A percentile compares a stretch with the other conserved stretches of the same genome.
Evolutionary conservation across 2,888 invertebrate species (phyloP).

Genomic region (Diloba caeruleocephala): DNA sequence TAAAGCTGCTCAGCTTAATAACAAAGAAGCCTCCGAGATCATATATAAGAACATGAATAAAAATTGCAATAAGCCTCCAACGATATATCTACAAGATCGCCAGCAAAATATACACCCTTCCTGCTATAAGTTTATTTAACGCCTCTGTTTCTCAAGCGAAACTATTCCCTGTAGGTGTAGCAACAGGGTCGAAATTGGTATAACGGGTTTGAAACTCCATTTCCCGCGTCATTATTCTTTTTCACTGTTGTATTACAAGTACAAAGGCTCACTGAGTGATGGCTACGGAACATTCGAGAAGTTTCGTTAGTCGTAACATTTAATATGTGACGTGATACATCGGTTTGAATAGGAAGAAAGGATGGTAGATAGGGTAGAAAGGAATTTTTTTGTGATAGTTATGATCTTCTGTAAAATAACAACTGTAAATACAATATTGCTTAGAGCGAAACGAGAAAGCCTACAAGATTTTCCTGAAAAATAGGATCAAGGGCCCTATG

Average conservation of each 20-base stretch:
- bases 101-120: constrained; percentile 57
- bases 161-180: constrained; percentile 8
- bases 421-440: background rate
- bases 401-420: constrained; percentile 1
- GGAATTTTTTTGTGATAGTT: constrained; percentile 11
- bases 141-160: constrained; percentile 14
- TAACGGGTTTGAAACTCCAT: constrained; percentile 56
- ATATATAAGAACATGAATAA: constrained; percentile 49
- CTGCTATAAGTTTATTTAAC: constrained; percentile 56
- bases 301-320: constrained; percentile 56
- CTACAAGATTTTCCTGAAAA: no score
- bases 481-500: no score
- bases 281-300: constrained; percentile 54
- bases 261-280: constrained; percentile 56
- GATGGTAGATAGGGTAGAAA: constrained; percentile 5
- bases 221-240: constrained; percentile 61
- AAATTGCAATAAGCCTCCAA: constrained; percentile 53
- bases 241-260: constrained; percentile 60
- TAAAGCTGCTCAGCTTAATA: constrained; percentile 42
- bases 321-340: constrained; percentile 55
- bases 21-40: constrained; percentile 37
- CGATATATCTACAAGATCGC: constrained; percentile 54
- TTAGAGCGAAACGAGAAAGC: background rate
- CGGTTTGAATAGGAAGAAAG: constrained; percentile 36
- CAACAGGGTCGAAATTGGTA: constrained; percentile 42